Evolutionary conservation across 2,113 vertebrate genomes (phyloP), one percentile per base, ranked within the genome.

Genomic region (Trogon surrucura): DNA sequence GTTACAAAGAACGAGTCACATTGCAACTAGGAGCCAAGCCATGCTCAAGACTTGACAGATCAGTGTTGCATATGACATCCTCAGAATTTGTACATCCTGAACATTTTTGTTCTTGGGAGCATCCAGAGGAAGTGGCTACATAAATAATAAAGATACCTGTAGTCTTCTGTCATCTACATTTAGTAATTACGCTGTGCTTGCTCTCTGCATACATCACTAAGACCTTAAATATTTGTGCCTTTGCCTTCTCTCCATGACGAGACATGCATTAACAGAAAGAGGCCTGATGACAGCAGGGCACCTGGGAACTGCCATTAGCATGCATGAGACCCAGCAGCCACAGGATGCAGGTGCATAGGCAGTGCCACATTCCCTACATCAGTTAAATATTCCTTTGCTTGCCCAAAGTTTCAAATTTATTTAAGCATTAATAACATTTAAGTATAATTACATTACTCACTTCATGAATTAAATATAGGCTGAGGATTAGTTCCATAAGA

Each of bases 401-500:
- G 20, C 56, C 23, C 22, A 27, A 50, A 89, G 8, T 67, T 54
- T 88, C 79, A 87, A 27, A 72, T 85, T 32, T 80, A 80, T 91
- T 82, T 88, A 77, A 84, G 27, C 10, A 47, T 48, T 92, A 84
- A 71, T 11, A 80, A 9, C 9, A 56, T 73, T 92, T 93, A 72
- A 93, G 9, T 71, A 53, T 41, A 61, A 89, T 79, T 89, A 12
- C n/a, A 58, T 91, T 73, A 44, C 45, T 64, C n/a, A 44, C 25
- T 67, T 89, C 17, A 80, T 73, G n/a, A 95, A 80, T 93, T 89
- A 93, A 91, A 88, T 53, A 73, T 22, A 65, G 51, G 9, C 27
- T 64, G 41, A 87, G 44, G 54, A 88, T 88, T 79, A 91, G 81
- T 94, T 96, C 64, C 12, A 17, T 48, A 47, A 80, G 75, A 92